Evolutionary conservation across 1,140 invertebrate genomes (phyloP).

Genomic region (Araneus ventricosus): DNA sequence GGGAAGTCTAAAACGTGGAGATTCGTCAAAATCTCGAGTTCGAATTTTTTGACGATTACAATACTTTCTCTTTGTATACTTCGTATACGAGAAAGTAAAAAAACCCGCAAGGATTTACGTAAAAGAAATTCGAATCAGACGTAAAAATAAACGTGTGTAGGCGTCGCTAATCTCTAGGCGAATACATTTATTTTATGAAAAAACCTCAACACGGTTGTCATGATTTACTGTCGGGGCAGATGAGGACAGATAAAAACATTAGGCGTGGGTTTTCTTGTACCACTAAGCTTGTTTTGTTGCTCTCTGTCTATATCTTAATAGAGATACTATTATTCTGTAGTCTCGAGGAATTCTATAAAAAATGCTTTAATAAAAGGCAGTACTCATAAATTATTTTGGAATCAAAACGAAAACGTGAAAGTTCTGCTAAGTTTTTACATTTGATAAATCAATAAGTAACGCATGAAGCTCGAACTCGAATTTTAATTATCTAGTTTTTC

Average conservation of each 20-base stretch:
- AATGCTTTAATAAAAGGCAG: background rate
- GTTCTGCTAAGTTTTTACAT: too few species aligned
- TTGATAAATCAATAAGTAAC: too few species aligned
- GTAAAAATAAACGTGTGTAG: background rate
- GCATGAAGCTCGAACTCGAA: too few species aligned
- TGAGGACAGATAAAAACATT: background rate
- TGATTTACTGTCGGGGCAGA: conserved; percentile 16
- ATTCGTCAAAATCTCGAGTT: too few species aligned
- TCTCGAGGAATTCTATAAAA: background rate
- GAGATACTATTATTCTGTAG: background rate
- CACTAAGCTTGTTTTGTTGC: background rate
- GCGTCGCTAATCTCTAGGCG: background rate
- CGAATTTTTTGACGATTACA: too few species aligned
- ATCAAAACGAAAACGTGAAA: too few species aligned
- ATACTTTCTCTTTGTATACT: too few species aligned
- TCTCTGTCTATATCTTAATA: background rate
- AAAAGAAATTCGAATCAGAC: background rate
- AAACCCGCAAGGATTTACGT: background rate
- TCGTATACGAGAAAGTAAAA: background rate
- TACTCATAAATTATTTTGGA: too few species aligned
- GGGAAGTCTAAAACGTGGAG: too few species aligned
- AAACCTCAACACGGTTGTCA: conserved; percentile 4
- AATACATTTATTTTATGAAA: conserved; percentile 27
- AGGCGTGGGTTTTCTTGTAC: background rate
- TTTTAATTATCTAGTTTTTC: too few species aligned